Conservation (phyloP, 2,888 invertebrate genomes). For the Nomada goodeniana region DNA sequence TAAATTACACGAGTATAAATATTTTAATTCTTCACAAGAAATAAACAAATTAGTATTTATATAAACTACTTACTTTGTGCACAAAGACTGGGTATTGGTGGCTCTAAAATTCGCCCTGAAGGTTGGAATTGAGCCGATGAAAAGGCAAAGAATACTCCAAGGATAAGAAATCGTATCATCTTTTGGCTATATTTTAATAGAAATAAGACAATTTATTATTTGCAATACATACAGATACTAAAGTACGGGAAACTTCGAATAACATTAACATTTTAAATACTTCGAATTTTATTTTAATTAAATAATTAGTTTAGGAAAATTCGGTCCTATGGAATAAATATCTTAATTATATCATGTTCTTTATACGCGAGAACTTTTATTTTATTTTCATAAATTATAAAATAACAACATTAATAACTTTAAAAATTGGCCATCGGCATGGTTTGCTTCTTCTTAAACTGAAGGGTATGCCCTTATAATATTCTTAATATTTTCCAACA, state of each 20-base stretch:
- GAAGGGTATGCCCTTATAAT: background rate
- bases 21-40: no score
- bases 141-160: slow-evolving; percentile 84
- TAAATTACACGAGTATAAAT: no score
- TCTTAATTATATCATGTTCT: background rate
- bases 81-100: slow-evolving; percentile 91
- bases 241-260: background rate
- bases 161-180: slow-evolving; percentile 78
- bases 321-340: background rate
- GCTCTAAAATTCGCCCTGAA: slow-evolving; percentile 91
- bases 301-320: background rate
- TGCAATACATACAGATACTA: background rate
- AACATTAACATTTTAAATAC: background rate
- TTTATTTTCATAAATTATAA: no score
- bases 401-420: background rate
- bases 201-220: slow-evolving; percentile 15
- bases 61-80: slow-evolving; percentile 88
- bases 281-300: background rate
- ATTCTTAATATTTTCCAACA: background rate
- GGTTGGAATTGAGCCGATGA: slow-evolving; percentile 89
- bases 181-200: slow-evolving; percentile 37
- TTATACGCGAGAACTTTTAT: no score
- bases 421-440: background rate
- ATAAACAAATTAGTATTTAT: no score
- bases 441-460: background rate